Evolutionary conservation across 2,113 vertebrate genomes (phyloP).

Genomic region (Pygoscelis adeliae): DNA sequence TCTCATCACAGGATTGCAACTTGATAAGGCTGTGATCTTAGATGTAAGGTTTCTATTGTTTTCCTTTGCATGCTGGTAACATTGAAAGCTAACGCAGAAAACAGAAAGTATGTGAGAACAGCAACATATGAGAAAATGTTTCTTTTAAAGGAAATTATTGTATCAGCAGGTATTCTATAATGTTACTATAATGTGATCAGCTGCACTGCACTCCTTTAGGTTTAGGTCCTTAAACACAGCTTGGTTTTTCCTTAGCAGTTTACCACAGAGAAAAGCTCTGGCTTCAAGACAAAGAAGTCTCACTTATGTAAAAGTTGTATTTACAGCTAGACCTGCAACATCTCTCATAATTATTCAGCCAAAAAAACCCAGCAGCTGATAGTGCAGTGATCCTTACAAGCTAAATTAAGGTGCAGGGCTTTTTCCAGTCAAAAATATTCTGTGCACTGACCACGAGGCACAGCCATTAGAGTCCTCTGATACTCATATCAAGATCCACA

Average conservation of each 20-base stretch:
- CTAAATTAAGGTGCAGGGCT: background rate
- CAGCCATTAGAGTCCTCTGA: background rate
- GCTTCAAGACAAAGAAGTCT: background rate
- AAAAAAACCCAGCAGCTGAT: background rate
- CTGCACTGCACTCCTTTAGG: background rate
- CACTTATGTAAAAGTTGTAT: background rate
- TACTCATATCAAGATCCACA: background rate
- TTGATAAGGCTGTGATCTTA: background rate
- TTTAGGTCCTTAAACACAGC: background rate
- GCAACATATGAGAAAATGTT: background rate
- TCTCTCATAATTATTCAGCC: background rate
- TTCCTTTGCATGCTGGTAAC: background rate
- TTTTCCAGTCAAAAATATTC: background rate
- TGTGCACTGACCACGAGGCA: background rate
- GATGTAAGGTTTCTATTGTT: background rate
- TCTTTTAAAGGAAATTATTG: background rate
- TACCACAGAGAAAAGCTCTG: background rate
- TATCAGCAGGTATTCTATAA: background rate
- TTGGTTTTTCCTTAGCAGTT: background rate
- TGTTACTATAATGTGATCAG: background rate
- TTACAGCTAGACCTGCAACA: background rate
- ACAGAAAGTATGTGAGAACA: background rate
- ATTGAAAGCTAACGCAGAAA: background rate
- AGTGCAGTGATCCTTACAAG: background rate
- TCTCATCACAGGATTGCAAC: background rate